Evolutionary conservation across 2,113 vertebrate genomes (phyloP).

Genomic region (Geothlypis trichas): DNA sequence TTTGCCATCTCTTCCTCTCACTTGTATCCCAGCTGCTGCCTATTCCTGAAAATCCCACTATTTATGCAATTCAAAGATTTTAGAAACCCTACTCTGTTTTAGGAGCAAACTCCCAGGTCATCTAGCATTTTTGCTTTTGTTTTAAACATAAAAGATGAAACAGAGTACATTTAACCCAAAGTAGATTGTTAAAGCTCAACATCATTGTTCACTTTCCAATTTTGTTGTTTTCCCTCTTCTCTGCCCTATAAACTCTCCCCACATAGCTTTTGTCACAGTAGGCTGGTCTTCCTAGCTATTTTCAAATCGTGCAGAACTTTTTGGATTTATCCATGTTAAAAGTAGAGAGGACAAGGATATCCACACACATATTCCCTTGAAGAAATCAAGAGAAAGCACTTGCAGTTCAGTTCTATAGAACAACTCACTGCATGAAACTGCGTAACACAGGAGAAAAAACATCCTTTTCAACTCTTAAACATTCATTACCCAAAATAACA

Average conservation of each 20-base stretch:
- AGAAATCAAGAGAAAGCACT: background rate
- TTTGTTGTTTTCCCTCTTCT: background rate
- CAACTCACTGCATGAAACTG: background rate
- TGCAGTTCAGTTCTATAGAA: background rate
- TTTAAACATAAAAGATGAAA: background rate
- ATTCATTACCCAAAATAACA: background rate
- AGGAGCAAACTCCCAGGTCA: background rate
- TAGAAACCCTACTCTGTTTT: background rate
- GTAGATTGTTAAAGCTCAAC: background rate
- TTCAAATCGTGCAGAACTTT: background rate
- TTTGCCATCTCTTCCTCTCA: background rate
- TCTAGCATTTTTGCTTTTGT: background rate
- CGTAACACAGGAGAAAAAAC: background rate
- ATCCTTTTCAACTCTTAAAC: background rate
- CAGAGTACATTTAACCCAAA: background rate
- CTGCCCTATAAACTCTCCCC: background rate
- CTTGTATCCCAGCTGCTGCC: background rate
- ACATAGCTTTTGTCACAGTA: background rate
- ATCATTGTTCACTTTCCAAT: background rate
- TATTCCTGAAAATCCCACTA: background rate
- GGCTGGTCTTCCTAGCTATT: background rate
- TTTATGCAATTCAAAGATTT: background rate
- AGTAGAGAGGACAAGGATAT: background rate
- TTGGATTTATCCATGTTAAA: background rate
- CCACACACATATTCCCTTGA: background rate